Base-by-base conservation (phyloP, 2,888 invertebrate species). In the Dicranocentrus wangi region DNA sequence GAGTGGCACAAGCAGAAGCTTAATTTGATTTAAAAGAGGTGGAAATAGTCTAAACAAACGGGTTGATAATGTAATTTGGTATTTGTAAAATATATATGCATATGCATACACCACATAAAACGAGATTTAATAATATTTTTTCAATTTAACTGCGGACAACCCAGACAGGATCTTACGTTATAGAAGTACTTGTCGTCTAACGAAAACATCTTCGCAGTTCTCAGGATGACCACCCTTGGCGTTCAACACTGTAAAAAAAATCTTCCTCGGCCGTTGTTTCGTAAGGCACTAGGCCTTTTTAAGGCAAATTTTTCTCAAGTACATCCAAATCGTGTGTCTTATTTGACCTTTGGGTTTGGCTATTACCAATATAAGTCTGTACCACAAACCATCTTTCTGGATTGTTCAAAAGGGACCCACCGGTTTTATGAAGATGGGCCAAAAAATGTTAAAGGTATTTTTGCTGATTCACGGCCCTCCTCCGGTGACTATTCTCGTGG, bases 141-240 rank as follows among this genome's bases (percentile, higher is more conserved):
- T n/a, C n/a, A n/a, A n/a, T n/a, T n/a, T n/a, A n/a, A n/a, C n/a
- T n/a, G n/a, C n/a, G n/a, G n/a, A n/a, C n/a, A n/a, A n/a, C n/a
- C n/a, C n/a, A n/a, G n/a, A n/a, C n/a, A n/a, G n/a, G n/a, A n/a
- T n/a, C n/a, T n/a, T n/a, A n/a, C n/a, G n/a, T n/a, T n/a, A 25
- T 23, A 55, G 25, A 55, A 25, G 25, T 47, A 47, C 13, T 60
- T 60, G 27, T 60, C 28, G 60, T 32, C 28, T 28, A 60, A 27
- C 8, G n/a, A 58, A 47, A n/a, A n/a, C 8, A 27, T 55, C 55
- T 13, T 55, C 19, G 13, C 28, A 60, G 21, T 60, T 82, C 82
- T 72, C 83, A 84, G 82, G 84, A 84, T 84, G 84, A 82, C 84
- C 84, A 80, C 84, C 84, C 82, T 69, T n/a, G 72, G 83, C 53